Percentiles rank a stretch among this genome's conserved stretches.
phyloP scores from a whole-genome alignment of 2,888 invertebrate genomes.

The Diaprepes abbreviatus region DNA sequence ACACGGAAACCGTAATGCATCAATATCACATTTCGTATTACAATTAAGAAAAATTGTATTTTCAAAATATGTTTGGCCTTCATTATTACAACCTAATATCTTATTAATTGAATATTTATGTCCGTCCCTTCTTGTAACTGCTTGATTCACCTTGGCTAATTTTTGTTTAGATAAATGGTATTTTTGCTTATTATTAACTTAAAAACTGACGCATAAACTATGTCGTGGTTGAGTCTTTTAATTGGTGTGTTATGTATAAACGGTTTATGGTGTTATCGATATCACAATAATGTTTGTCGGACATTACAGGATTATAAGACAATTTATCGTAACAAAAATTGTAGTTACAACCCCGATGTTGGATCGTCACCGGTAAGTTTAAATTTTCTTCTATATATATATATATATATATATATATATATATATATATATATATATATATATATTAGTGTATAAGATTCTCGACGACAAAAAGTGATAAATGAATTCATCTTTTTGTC shows the following conservation, averaged over 20 bases:
- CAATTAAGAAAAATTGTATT: neutral
- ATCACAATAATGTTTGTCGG: conserved; percentile 43
- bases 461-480: no score
- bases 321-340: conserved; percentile 48
- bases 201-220: conserved; percentile 1
- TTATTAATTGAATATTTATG: conserved; percentile 12
- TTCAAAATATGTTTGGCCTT: conserved; percentile 2
- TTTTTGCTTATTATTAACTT: conserved; percentile 10
- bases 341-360: conserved; percentile 58
- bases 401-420: no score
- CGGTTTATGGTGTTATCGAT: neutral
- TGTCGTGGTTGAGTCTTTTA: conserved; percentile 29
- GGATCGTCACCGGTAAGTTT: conserved; percentile 60
- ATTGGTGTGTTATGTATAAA: conserved; percentile 1
- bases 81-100: neutral
- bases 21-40: neutral
- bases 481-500: no score
- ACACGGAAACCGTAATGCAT: neutral
- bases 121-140: conserved; percentile 19
- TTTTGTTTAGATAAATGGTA: conserved; percentile 8
- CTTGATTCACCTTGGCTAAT: conserved; percentile 27
- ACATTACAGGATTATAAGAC: conserved; percentile 49
- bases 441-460: no score
- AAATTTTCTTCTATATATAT: no score
- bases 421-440: no score